Conservation (phyloP, 2,797 vertebrate species). For the Cebuella pygmaea region DNA sequence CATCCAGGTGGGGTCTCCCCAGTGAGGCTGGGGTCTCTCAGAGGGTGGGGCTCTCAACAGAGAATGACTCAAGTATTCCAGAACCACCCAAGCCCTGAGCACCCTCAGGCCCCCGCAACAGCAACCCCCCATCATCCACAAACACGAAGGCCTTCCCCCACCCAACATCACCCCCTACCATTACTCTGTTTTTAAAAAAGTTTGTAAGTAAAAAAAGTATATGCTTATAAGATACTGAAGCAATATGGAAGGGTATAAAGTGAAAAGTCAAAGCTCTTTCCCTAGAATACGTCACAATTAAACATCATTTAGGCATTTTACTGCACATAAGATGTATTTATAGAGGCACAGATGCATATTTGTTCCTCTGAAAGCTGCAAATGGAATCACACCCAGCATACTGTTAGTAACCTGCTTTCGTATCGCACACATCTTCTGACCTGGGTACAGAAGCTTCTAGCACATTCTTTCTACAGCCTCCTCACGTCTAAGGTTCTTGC, state of each 20-base stretch:
- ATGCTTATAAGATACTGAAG: slow-evolving; percentile 35
- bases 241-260: background rate
- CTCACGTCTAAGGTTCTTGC: background rate
- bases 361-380: slow-evolving; percentile 30
- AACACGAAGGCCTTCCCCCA: background rate
- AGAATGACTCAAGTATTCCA: background rate
- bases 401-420: background rate
- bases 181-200: background rate
- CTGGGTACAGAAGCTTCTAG: background rate
- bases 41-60: background rate
- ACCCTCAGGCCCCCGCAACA: background rate
- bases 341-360: slow-evolving; percentile 34
- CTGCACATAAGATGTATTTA: background rate
- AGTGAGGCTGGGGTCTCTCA: background rate
- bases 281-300: slow-evolving; percentile 37
- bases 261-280: slow-evolving; percentile 29
- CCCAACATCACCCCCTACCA: background rate
- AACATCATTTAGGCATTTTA: background rate
- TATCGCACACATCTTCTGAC: background rate
- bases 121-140: background rate
- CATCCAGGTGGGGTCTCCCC: background rate
- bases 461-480: background rate
- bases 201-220: slow-evolving; percentile 41
- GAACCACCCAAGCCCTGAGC: background rate
- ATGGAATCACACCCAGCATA: background rate